These are phyloP conservation scores for Aradophagus sp. DNA, from an alignment of 1,140 invertebrate species.

Conservation along the genomic window DNA sequence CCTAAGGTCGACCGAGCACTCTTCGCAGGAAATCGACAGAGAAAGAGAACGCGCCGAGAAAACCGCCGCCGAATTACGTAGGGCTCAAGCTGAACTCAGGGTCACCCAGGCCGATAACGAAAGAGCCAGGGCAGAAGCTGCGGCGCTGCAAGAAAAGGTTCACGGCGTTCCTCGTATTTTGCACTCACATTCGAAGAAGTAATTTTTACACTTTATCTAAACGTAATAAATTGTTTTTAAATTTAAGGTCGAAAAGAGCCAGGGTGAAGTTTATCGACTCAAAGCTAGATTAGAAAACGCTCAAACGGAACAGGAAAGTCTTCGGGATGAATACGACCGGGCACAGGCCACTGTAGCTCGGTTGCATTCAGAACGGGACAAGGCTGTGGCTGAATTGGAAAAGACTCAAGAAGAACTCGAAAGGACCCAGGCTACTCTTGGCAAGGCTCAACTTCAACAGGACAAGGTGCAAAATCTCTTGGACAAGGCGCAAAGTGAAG, in stretches of 20 bases:
- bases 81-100: constrained; percentile 89
- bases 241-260: constrained; percentile 81
- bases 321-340: constrained; percentile 92
- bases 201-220: no score
- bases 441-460: constrained; percentile 91
- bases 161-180: neutral
- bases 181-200: no score
- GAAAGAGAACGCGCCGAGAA: constrained; percentile 92
- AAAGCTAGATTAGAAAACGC: constrained; percentile 96
- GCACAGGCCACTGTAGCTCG: constrained; percentile 84
- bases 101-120: constrained; percentile 91
- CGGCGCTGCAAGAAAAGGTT: constrained; percentile 90
- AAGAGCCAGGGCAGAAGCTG: constrained; percentile 86
- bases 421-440: constrained; percentile 88
- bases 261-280: constrained; percentile 94
- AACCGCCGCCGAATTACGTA: constrained; percentile 85
- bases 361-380: constrained; percentile 90
- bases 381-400: constrained; percentile 88
- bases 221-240: no score
- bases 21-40: constrained; percentile 86
- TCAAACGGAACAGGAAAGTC: constrained; percentile 92
- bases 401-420: constrained; percentile 94
- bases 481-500: constrained; percentile 91
- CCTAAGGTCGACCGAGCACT: constrained; percentile 81
- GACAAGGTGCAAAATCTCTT: constrained; percentile 91